These are phyloP conservation scores for Melipona quadrifasciata DNA, from an alignment of 1,140 invertebrate species.

Conservation along the genomic window DNA sequence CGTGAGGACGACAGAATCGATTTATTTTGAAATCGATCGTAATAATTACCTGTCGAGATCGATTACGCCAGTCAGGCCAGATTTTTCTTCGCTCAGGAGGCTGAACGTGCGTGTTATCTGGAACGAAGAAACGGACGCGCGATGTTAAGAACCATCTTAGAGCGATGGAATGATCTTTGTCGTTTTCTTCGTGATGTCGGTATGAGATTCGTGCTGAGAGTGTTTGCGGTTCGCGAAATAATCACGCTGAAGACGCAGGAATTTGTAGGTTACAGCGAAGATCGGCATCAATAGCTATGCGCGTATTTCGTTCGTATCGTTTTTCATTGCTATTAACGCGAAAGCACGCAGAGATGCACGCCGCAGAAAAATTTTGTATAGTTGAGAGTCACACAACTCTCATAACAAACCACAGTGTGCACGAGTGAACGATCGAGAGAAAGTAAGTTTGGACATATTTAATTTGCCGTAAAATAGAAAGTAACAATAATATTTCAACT, in stretches of 20 bases:
- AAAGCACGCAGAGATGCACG: too few relatives aligned
- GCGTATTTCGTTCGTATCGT: too few relatives aligned
- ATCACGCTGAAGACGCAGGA: not conserved
- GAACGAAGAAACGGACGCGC: not conserved
- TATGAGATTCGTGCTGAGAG: not conserved
- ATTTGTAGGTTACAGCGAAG: not conserved
- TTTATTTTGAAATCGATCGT: constrained; percentile 11
- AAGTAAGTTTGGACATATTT: too few relatives aligned
- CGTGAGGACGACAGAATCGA: constrained; percentile 3
- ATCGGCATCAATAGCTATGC: too few relatives aligned
- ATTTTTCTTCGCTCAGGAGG: not conserved
- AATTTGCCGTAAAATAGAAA: too few relatives aligned
- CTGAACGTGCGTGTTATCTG: not conserved
- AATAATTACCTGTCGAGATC: constrained; percentile 41
- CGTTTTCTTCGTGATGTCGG: not conserved
- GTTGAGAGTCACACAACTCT: too few relatives aligned
- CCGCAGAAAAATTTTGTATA: not conserved
- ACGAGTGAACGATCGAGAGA: too few relatives aligned
- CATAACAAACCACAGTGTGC: too few relatives aligned
- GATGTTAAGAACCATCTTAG: not conserved
- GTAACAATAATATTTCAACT: too few relatives aligned
- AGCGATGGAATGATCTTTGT: not conserved
- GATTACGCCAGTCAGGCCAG: not conserved
- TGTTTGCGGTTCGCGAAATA: not conserved
- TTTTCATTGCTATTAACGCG: too few relatives aligned